Evolutionary conservation across 2,888 invertebrate species (phyloP).

Genomic region (Thymelicus acteon): DNA sequence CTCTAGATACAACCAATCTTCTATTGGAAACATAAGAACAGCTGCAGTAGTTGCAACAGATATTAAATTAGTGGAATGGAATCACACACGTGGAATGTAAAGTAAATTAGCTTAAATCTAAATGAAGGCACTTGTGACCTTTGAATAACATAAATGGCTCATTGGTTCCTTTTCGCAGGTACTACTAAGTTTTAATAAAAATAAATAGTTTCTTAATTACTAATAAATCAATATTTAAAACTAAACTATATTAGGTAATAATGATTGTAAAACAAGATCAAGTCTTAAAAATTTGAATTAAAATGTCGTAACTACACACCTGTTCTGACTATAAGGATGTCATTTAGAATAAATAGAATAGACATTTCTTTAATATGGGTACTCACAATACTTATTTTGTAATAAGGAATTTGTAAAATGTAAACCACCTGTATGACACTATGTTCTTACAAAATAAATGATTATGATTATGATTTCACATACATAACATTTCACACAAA

Average conservation of each 20-base stretch:
- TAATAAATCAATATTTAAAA: slow-evolving; percentile 29
- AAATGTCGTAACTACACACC: too few relatives aligned
- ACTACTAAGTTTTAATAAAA: slow-evolving; percentile 57
- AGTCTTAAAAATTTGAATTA: too few relatives aligned
- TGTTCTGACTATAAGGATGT: too few relatives aligned
- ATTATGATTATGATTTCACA: too few relatives aligned
- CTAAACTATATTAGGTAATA: background rate
- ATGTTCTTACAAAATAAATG: too few relatives aligned
- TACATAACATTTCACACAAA: too few relatives aligned
- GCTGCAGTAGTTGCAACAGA: slow-evolving; percentile 6
- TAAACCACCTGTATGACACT: too few relatives aligned
- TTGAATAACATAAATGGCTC: slow-evolving; percentile 66
- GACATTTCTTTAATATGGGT: too few relatives aligned
- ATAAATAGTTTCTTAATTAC: slow-evolving; percentile 44
- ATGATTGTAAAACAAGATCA: background rate
- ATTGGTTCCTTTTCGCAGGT: slow-evolving; percentile 70
- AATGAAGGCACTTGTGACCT: slow-evolving; percentile 63
- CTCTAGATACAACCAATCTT: background rate
- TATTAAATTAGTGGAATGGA: slow-evolving; percentile 17
- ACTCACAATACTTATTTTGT: too few relatives aligned
- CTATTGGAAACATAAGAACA: slow-evolving; percentile 42
- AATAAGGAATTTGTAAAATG: too few relatives aligned
- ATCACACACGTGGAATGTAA: slow-evolving; percentile 63
- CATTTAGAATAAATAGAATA: too few relatives aligned
- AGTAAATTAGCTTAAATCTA: slow-evolving; percentile 46